Conservation (phyloP, 2,113 vertebrate genomes). For the Ailuropoda melanoleuca region DNA sequence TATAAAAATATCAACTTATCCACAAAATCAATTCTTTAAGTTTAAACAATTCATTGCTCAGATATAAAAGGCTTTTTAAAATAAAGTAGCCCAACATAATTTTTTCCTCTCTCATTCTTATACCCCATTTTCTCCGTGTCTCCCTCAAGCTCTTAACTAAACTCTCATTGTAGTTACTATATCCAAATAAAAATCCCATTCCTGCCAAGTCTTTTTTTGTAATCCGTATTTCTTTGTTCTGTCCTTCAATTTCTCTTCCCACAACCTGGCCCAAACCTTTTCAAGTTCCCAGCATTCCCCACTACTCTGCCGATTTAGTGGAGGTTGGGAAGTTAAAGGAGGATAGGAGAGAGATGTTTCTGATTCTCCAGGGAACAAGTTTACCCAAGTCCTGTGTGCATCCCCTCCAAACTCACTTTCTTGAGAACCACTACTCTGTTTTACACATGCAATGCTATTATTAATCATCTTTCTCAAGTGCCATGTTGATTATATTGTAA, state of each 20-base stretch:
- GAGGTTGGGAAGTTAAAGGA: neutral
- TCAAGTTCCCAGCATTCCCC: neutral
- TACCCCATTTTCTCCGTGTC: neutral
- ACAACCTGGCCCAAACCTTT: neutral
- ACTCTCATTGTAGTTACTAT: neutral
- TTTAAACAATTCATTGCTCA: neutral
- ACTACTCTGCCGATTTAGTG: neutral
- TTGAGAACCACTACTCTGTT: neutral
- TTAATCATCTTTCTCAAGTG: neutral
- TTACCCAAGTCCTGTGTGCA: neutral
- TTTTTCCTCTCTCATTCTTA: neutral
- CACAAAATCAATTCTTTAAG: neutral
- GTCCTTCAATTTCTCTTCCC: neutral
- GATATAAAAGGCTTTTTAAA: neutral
- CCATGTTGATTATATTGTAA: neutral
- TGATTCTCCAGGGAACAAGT: neutral
- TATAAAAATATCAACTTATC: neutral
- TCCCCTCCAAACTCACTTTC: neutral
- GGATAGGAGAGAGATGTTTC: neutral
- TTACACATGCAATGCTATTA: neutral
- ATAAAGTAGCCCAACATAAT: neutral
- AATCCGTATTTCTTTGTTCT: neutral
- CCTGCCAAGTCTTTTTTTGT: neutral
- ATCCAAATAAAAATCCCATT: neutral
- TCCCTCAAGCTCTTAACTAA: neutral